These are phyloP conservation scores for Myiopsitta monachus DNA, from an alignment of 2,113 vertebrate genomes.

Conservation along the genomic window DNA sequence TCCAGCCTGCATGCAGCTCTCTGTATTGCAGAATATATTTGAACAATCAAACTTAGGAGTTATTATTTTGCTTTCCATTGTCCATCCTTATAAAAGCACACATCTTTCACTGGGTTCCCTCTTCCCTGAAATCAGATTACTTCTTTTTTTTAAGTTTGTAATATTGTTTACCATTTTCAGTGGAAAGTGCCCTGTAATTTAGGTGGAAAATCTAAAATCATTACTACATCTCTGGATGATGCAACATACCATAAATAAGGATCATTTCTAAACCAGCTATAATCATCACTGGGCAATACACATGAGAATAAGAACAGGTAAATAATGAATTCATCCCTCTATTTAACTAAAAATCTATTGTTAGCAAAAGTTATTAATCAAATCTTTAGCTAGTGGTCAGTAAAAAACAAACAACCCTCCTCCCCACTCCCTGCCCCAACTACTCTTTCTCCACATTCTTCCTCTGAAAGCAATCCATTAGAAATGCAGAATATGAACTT, in stretches of 20 bases:
- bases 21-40: constrained; percentile 96
- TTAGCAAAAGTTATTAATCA: constrained; percentile 77
- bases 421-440: not conserved
- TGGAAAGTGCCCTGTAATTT: constrained; percentile 83
- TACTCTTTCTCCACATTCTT: not conserved
- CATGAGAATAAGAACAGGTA: constrained; percentile 69
- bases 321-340: constrained; percentile 78
- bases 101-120: constrained; percentile 93
- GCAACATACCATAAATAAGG: constrained; percentile 75
- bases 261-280: constrained; percentile 75
- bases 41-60: constrained; percentile 98
- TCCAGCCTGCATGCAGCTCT: constrained; percentile 87
- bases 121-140: constrained; percentile 90
- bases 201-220: constrained; percentile 83
- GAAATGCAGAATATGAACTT: constrained; percentile 49
- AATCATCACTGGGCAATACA: constrained; percentile 71
- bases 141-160: constrained; percentile 79
- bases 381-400: constrained; percentile 70
- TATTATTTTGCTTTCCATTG: constrained; percentile 99
- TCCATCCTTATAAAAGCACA: constrained; percentile 95
- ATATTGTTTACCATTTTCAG: constrained; percentile 87
- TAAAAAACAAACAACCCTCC: constrained; percentile 46
- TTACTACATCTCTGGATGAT: constrained; percentile 78
- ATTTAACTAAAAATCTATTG: constrained; percentile 75
- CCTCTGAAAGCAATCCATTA: constrained; percentile 56